Evolutionary conservation across 2,113 vertebrate genomes (phyloP).

Genomic region (Saguinus midas): DNA sequence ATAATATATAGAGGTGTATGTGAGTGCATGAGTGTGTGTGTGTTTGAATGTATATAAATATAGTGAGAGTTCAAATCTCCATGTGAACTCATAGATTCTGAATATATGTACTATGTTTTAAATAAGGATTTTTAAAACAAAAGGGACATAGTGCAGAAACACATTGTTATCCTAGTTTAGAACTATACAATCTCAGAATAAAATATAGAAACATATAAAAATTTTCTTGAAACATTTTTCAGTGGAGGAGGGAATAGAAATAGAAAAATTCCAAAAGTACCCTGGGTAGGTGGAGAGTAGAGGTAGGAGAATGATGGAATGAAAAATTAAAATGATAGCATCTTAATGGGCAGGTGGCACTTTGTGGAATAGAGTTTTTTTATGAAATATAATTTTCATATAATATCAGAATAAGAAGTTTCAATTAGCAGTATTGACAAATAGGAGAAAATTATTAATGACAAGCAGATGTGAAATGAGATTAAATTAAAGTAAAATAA

Average conservation of each 20-base stretch:
- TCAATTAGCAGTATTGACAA: not conserved
- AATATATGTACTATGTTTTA: not conserved
- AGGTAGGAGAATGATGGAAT: not conserved
- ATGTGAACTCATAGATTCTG: not conserved
- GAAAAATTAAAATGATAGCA: not conserved
- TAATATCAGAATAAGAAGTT: not conserved
- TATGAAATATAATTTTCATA: not conserved
- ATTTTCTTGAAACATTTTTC: not conserved
- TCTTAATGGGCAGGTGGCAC: not conserved
- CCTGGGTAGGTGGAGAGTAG: not conserved
- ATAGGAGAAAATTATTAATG: not conserved
- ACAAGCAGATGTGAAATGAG: not conserved
- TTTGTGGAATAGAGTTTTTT: not conserved
- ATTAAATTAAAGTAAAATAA: not conserved
- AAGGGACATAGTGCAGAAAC: not conserved
- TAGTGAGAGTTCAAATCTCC: not conserved
- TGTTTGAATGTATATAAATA: not conserved
- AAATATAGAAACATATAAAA: not conserved
- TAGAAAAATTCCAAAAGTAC: not conserved
- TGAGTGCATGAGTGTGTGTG: not conserved
- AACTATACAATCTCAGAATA: not conserved
- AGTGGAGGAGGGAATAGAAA: not conserved
- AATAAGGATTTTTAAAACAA: not conserved
- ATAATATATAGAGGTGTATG: not conserved
- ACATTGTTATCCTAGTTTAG: not conserved